These are phyloP conservation scores for Heterohyrax brucei DNA, from an alignment of 2,797 vertebrate species.

Conservation along the genomic window DNA sequence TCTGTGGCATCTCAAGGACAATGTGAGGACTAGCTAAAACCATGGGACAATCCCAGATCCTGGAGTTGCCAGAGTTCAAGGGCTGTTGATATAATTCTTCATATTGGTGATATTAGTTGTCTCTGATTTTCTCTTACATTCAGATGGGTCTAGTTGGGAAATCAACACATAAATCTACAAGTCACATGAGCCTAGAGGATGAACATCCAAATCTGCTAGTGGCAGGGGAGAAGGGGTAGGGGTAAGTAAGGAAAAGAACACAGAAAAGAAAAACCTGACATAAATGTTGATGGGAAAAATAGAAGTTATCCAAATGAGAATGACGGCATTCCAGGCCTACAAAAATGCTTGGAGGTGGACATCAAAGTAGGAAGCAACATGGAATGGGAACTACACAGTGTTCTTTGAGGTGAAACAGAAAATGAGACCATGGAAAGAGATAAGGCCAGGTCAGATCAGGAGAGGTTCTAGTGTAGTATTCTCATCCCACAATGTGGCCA, in stretches of 20 bases:
- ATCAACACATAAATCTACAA: not conserved
- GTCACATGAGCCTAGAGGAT: not conserved
- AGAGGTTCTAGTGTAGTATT: not conserved
- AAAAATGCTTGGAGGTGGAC: not conserved
- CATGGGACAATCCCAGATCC: accelerated
- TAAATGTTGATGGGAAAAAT: not conserved
- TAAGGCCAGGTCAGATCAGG: not conserved
- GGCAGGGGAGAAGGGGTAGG: too few relatives aligned
- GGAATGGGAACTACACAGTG: not conserved
- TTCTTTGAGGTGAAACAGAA: not conserved
- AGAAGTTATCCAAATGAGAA: not conserved
- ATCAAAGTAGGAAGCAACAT: not conserved
- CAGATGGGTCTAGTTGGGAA: not conserved
- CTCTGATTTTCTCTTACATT: not conserved
- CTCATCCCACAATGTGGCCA: not conserved
- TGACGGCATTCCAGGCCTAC: too few relatives aligned
- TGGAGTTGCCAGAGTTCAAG: accelerated
- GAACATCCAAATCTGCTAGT: not conserved
- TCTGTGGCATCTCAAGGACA: not conserved
- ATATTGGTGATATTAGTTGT: not conserved
- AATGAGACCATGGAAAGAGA: not conserved
- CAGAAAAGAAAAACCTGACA: not conserved
- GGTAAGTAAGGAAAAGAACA: too few relatives aligned
- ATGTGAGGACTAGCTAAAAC: not conserved
- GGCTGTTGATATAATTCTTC: not conserved